phyloP scores from a whole-genome alignment of 2,113 vertebrate species.

The Heterotilapia buettikoferi region DNA sequence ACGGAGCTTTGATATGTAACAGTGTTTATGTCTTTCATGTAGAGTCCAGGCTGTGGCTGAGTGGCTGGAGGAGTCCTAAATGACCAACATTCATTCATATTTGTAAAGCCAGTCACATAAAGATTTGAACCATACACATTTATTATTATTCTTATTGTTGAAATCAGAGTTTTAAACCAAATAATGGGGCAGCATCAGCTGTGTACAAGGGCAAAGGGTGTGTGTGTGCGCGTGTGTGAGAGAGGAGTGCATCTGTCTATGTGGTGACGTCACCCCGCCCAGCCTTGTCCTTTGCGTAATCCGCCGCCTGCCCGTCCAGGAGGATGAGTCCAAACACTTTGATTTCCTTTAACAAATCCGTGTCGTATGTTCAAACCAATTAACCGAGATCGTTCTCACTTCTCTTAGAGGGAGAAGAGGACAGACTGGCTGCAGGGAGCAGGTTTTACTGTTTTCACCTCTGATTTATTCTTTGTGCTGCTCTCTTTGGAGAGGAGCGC shows the following conservation, averaged over 20 bases:
- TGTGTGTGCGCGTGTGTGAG: rapidly evolving
- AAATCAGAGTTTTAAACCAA: not conserved
- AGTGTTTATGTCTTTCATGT: not conserved
- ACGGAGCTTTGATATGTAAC: not conserved
- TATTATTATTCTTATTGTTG: not conserved
- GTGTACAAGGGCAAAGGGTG: conserved; percentile 16
- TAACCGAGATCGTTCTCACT: not conserved
- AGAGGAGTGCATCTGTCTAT: conserved; percentile 34
- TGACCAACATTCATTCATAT: not conserved
- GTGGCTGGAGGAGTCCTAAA: not conserved
- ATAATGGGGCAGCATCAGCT: conserved; percentile 4
- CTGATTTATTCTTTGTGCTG: not conserved
- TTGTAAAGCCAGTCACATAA: not conserved
- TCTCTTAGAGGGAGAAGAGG: not conserved
- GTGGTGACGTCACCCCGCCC: conserved; percentile 60
- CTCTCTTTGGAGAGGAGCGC: not conserved
- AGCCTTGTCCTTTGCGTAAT: conserved; percentile 18
- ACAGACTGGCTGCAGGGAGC: not conserved
- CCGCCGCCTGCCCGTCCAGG: conserved; percentile 27
- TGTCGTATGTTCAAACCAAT: not conserved
- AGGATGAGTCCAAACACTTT: conserved; percentile 34
- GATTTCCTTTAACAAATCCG: not conserved
- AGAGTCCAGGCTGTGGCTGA: not conserved
- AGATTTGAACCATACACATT: not conserved
- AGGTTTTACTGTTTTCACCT: not conserved